Base-by-base conservation (phyloP, 2,797 vertebrate species). In the Mergus octosetaceus region DNA sequence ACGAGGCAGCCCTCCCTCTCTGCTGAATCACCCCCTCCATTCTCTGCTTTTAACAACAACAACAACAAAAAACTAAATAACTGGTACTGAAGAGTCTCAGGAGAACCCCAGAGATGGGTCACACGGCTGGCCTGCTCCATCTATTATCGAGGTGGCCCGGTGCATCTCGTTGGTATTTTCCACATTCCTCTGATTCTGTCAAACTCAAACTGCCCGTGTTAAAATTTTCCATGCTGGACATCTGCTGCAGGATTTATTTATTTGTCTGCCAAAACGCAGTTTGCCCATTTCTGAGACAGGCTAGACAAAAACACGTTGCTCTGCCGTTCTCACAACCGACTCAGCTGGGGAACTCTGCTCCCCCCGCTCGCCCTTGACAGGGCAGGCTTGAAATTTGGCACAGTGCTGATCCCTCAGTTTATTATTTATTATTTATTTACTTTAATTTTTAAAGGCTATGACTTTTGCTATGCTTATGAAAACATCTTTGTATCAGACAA, bases 171-270 rank as follows among this genome's bases (percentile, higher is more conserved):
- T 7, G 4, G 69, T 77, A 85, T 95, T 93, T 95, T 95, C 84
- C 65, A 94, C 83, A 47, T 89, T 71, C 80, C 79, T 93, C 68
- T 85, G 84, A 94, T 80, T 95, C 92, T 66, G 88, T 83, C 91
- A 93, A 77, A 87, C 74, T 82, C 10, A 1, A 94, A 83, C 72
- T 82, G 93, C 61, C 86, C 1, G 39, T 58, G 83, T 88, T 89
- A 95, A 92, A 96, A 94, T 93, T 92, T 96, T 93, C 91, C 91
- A 87, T 72, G 61, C 95, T 85, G 96, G 93, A 95, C 94, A 96
- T 96, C 94, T 94, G 95, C 94, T 94, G 77, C 80, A 90, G 76
- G 85, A 94, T 95, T 94, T 90, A 85, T 93, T 90, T 92, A 93
- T 78, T 93, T 86, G 61, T 76, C 85, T 82, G 95, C 95, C 95